Evolutionary conservation across 2,797 vertebrate genomes (phyloP).

Genomic region (Anguilla marmorata): DNA sequence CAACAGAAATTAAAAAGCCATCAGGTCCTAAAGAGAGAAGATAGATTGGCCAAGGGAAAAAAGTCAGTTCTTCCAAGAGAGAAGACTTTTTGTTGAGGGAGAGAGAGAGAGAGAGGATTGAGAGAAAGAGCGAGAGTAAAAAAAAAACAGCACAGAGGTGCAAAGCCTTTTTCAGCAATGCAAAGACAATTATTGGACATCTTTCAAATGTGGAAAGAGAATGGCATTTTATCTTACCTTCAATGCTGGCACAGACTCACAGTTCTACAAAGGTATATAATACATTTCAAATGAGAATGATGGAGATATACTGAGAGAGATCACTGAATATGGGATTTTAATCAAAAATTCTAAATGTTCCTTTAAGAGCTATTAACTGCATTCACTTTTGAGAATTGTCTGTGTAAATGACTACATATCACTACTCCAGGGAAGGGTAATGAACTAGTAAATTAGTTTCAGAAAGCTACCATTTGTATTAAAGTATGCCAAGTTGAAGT

Average conservation of each 20-base stretch:
- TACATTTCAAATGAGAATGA: slow-evolving; percentile 17
- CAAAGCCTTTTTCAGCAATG: not conserved
- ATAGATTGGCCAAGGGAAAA: too few species aligned
- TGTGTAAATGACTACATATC: slow-evolving; percentile 40
- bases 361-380: slow-evolving; percentile 33
- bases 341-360: slow-evolving; percentile 19
- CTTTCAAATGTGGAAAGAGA: not conserved
- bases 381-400: slow-evolving; percentile 37
- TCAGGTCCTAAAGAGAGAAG: too few species aligned
- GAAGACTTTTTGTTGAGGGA: not conserved
- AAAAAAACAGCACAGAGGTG: not conserved
- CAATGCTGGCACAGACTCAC: not conserved
- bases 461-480: slow-evolving; percentile 67
- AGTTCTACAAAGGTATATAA: not conserved
- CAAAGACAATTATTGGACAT: not conserved
- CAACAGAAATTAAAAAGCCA: too few species aligned
- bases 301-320: slow-evolving; percentile 32
- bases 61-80: too few species aligned
- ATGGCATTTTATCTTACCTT: not conserved
- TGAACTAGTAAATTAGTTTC: slow-evolving; percentile 61
- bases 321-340: not conserved
- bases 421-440: slow-evolving; percentile 50
- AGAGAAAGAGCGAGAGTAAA: not conserved
- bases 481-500: slow-evolving; percentile 59
- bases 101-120: not conserved